Evolutionary conservation across 2,113 vertebrate genomes (phyloP), one percentile per base, ranked within the genome.

Genomic region (Falcunculus frontatus): DNA sequence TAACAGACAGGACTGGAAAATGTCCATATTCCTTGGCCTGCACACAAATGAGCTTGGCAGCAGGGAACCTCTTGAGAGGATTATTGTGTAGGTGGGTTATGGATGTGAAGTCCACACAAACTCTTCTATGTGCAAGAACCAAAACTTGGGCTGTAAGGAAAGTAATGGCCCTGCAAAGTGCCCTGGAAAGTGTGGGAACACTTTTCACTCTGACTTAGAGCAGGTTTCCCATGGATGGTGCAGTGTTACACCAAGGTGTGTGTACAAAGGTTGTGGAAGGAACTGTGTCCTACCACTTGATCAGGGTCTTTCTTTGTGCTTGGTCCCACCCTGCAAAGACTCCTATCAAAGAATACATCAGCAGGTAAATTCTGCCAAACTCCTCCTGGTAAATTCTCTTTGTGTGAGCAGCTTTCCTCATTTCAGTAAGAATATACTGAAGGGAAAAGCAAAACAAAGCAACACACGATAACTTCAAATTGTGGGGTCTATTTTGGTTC

Each of bases 121-220:
- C 12, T 37, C 15, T n/a, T 53, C 41, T 7, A 30, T 22, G 30
- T 27, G 37, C 77, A 75, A 56, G 57, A 53, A 33, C 26, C 79
- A 35, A 37, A 72, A 37, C 56, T 41, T 0, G 0, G 49, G 26
- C 72, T 82, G 14, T 22, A 26, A 27, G 49, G 68, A 11, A 67
- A 32, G 50, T 0, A 13, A 29, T 63, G 55, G 46, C 21, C 52
- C 13, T 37, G 0, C 0, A 1, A 57, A n/a, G n/a, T n/a, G n/a
- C n/a, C n/a, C n/a, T n/a, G n/a, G n/a, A n/a, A n/a, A n/a, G n/a
- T 26, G n/a, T 13, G 37, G 73, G 49, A 65, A 17, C 7, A 2
- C 19, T 46, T n/a, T 4, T 56, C 17, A 4, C 15, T 37, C 18
- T 42, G 67, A 16, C 11, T 74, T 32, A 4, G 6, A 50, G 35